Evolutionary conservation across 2,113 vertebrate species (phyloP), one percentile per base, ranked within the genome.

Genomic region (Mormyrus iriodes): DNA sequence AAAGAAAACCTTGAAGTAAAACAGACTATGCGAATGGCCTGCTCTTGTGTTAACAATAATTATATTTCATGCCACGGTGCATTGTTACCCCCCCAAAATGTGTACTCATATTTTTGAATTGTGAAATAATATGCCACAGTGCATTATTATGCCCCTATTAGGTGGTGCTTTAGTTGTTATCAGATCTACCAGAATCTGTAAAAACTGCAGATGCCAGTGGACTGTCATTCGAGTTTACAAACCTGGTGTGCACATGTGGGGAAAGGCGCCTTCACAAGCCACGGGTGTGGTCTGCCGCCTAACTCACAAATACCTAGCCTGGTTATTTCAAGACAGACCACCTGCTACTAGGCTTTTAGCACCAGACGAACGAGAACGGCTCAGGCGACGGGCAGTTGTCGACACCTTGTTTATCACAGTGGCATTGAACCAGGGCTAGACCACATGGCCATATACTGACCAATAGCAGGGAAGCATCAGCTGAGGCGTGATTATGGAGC

Each of bases 301-400:
- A 39, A 17, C 35, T 35, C 73, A 35, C 35, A 42, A 79, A 79
- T 42, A 39, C 4, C 73, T 42, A 85, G 10, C 46, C 24, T n/a
- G 65, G 49, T 91, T 95, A 95, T 95, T 95, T 95, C 92, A 93
- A 92, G 93, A 91, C 89, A 90, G 92, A 93, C 92, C 94, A 95
- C 93, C 94, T 95, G 94, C 93, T 92, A 93, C 90, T 92, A 92
- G 61, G 73, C 93, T 95, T 93, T 94, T 91, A 86, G 42, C 89
- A 91, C 92, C 93, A 93, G 93, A 92, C 79, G 84, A 90, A 90
- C 90, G 91, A 92, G 90, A 82, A 9, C 52, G 90, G 89, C 91
- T 91, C 92, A 90, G 90, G 52, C 21, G 35, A 84, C 17, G 17
- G 53, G 12, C 73, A 85, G 88, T 91, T 91, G 93, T 93, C 91